These are phyloP conservation scores for Brachionus paranguensis DNA, from an alignment of 1,140 invertebrate genomes.

Conservation along the genomic window DNA sequence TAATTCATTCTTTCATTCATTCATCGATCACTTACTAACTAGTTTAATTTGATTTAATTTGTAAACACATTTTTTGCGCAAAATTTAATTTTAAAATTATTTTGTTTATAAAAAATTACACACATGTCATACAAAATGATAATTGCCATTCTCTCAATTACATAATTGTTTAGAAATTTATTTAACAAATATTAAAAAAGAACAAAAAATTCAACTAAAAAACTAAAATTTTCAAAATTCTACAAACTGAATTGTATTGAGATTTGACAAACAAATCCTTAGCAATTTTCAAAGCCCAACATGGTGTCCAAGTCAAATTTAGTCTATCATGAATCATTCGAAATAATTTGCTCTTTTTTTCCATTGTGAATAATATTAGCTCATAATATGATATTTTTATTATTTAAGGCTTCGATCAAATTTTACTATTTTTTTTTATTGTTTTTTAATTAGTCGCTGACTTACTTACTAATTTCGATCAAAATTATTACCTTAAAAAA, in stretches of 20 bases:
- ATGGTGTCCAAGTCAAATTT: not conserved
- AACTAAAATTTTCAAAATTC: not conserved
- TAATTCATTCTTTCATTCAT: not conserved
- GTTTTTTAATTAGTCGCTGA: not conserved
- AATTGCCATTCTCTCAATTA: not conserved
- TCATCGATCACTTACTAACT: not conserved
- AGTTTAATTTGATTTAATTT: slow-evolving; percentile 3
- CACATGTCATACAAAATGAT: not conserved
- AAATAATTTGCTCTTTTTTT: not conserved
- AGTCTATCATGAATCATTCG: not conserved
- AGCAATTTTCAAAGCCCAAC: not conserved
- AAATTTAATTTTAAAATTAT: not conserved
- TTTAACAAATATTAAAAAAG: not conserved
- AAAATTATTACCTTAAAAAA: not conserved
- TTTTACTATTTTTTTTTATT: not conserved
- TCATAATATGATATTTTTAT: not conserved
- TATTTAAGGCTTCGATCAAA: not conserved
- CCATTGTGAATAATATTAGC: not conserved
- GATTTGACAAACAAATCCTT: not conserved
- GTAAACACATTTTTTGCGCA: not conserved
- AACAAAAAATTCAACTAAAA: not conserved
- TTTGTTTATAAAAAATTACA: not conserved
- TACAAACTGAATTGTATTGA: not conserved
- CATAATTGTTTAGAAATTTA: not conserved
- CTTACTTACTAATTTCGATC: not conserved